These are phyloP conservation scores for Rhabdomys dilectus DNA, from an alignment of 2,113 vertebrate species.

Conservation along the genomic window DNA sequence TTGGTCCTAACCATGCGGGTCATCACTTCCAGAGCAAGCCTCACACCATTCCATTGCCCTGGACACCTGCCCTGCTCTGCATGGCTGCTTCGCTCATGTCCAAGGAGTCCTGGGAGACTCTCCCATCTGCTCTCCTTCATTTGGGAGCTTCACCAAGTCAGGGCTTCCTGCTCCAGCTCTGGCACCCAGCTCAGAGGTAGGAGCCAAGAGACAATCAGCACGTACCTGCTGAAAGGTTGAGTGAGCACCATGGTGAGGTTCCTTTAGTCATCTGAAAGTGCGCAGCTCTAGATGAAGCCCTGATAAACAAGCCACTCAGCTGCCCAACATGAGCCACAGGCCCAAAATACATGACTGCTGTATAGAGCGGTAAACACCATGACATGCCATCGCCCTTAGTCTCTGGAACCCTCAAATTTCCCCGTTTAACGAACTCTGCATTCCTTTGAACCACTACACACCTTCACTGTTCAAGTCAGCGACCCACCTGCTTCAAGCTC, in stretches of 20 bases:
- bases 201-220: too few species aligned
- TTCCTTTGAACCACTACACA: neutral
- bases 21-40: neutral
- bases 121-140: neutral
- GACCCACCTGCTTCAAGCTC: neutral
- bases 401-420: neutral
- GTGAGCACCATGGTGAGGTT: neutral
- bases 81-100: neutral
- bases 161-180: neutral
- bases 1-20: too few species aligned
- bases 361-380: neutral
- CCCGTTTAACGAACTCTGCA: too few species aligned
- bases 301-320: accelerated
- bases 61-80: neutral
- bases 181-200: neutral
- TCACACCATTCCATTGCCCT: accelerated
- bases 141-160: too few species aligned
- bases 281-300: neutral
- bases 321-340: neutral
- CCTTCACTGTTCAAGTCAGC: neutral
- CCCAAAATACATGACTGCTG: neutral
- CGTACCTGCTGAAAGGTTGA: too few species aligned
- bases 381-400: accelerated
- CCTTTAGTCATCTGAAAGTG: neutral
- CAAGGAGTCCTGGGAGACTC: neutral